Percentiles rank a stretch among this genome's conserved stretches.
Conservation (phyloP, 2,888 invertebrate genomes). For the Epistrophella euchroma region DNA sequence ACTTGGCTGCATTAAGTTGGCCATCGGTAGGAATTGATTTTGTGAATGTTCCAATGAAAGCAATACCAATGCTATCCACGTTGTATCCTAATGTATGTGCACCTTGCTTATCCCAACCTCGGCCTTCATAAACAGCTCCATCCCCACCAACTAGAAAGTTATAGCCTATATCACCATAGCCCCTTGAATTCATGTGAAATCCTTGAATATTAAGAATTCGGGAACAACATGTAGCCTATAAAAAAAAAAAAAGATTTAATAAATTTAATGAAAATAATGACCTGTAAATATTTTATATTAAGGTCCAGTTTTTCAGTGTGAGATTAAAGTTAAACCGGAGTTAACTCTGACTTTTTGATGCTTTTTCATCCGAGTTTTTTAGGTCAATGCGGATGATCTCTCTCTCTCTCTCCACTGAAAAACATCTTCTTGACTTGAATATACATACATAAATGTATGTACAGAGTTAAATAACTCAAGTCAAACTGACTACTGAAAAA, state of each 20-base stretch:
- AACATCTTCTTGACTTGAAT: too few relatives aligned
- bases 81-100: constrained; percentile 89
- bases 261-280: neutral
- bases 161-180: constrained; percentile 89
- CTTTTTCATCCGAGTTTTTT: too few relatives aligned
- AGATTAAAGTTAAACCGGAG: too few relatives aligned
- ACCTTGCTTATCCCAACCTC: constrained; percentile 90
- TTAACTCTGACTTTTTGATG: too few relatives aligned
- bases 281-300: neutral
- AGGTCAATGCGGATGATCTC: too few relatives aligned
- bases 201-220: constrained; percentile 85
- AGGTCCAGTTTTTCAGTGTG: too few relatives aligned
- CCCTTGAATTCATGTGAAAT: constrained; percentile 87
- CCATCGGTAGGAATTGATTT: constrained; percentile 84
- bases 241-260: neutral
- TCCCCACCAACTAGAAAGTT: constrained; percentile 92
- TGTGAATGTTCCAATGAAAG: constrained; percentile 89
- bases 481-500: too few relatives aligned
- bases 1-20: constrained; percentile 86
- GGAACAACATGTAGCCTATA: constrained; percentile 86
- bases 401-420: too few relatives aligned
- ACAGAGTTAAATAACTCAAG: too few relatives aligned
- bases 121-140: constrained; percentile 89
- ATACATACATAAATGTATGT: too few relatives aligned
- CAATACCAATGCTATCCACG: constrained; percentile 87